Evolutionary conservation across 2,888 invertebrate species (phyloP).

Genomic region (Carcina quercana): DNA sequence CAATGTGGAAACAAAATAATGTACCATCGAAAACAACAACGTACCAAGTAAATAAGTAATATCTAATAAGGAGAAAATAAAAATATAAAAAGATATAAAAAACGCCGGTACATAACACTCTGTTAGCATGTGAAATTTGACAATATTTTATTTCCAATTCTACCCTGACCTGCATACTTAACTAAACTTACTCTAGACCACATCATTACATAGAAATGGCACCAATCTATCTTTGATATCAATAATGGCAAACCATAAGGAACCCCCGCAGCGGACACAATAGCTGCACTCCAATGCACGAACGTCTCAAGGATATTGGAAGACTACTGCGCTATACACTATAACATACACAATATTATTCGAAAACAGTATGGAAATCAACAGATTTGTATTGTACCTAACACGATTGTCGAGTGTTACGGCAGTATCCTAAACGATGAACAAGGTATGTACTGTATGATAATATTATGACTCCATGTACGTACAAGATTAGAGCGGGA

Average conservation of each 20-base stretch:
- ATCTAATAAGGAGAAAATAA: conserved; percentile 25
- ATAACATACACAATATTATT: conserved; percentile 59
- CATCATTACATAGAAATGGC: conserved; percentile 72
- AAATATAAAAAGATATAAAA: conserved; percentile 43
- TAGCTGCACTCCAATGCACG: conserved; percentile 38
- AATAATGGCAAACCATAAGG: conserved; percentile 72
- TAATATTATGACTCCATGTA: conserved; percentile 28
- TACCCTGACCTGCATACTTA: conserved; percentile 73
- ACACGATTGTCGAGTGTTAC: conserved; percentile 38
- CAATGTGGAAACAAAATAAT: conserved; percentile 60
- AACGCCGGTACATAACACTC: conserved; percentile 42
- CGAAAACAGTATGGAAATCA: conserved; percentile 49
- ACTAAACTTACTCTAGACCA: conserved; percentile 70
- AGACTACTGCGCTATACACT: conserved; percentile 71
- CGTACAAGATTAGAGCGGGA: no score
- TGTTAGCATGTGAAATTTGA: conserved; percentile 49
- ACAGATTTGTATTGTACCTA: conserved; percentile 32
- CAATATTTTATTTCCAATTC: conserved; percentile 66
- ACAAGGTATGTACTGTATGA: conserved; percentile 32
- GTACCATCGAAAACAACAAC: conserved; percentile 49
- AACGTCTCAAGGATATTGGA: conserved; percentile 67
- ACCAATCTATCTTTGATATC: conserved; percentile 75
- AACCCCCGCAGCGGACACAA: conserved; percentile 63
- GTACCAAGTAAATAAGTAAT: conserved; percentile 27
- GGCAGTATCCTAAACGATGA: conserved; percentile 47